These are phyloP conservation scores for Heterotilapia buettikoferi DNA, from an alignment of 2,113 vertebrate species.

Conservation along the genomic window DNA sequence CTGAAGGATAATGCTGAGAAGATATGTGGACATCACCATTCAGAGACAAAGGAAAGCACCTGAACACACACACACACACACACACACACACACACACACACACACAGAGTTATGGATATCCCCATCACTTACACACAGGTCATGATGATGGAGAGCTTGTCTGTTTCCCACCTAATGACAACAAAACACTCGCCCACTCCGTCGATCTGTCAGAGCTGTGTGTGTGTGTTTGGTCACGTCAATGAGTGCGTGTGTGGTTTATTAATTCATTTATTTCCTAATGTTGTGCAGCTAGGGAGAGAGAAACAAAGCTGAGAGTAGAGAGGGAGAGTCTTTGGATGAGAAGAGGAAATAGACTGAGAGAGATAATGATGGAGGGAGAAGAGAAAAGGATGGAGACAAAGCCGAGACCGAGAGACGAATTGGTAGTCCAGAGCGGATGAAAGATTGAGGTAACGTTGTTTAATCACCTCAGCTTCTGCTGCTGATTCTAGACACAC, in stretches of 20 bases:
- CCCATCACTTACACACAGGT: slow-evolving; percentile 33
- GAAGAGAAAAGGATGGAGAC: neutral
- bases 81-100: neutral
- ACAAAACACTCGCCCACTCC: slow-evolving; percentile 43
- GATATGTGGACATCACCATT: neutral
- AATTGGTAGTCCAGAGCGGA: slow-evolving; percentile 30
- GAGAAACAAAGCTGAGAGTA: neutral
- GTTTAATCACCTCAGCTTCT: slow-evolving; percentile 63
- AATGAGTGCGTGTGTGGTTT: slow-evolving; percentile 6
- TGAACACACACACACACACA: neutral
- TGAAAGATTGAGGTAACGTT: slow-evolving; percentile 41
- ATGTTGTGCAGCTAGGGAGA: slow-evolving; percentile 58
- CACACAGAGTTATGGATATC: neutral
- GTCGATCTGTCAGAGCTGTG: slow-evolving; percentile 36
- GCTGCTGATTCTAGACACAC: slow-evolving; percentile 36
- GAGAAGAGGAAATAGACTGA: neutral
- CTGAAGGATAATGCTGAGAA: neutral
- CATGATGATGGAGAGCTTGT: slow-evolving; percentile 54
- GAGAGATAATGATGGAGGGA: slow-evolving; percentile 1
- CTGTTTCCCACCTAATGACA: slow-evolving; percentile 58
- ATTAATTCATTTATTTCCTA: slow-evolving; percentile 63
- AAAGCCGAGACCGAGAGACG: slow-evolving; percentile 12
- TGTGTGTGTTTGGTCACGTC: neutral
- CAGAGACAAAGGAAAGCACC: neutral
- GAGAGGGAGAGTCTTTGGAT: neutral